These are phyloP conservation scores for Oscheius sp. DNA, from an alignment of 2,888 invertebrate species.

Conservation along the genomic window DNA sequence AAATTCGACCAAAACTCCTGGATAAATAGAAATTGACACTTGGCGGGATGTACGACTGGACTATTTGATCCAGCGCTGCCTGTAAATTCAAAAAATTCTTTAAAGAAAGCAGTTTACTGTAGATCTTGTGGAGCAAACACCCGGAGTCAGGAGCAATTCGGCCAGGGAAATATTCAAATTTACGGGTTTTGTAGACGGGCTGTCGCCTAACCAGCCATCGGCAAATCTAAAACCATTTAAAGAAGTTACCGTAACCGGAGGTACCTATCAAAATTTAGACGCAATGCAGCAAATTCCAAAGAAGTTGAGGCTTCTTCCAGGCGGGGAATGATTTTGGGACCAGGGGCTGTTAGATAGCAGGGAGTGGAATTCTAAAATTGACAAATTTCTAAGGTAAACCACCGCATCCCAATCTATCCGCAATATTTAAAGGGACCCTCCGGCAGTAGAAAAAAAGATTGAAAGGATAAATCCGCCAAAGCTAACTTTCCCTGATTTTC, in stretches of 20 bases:
- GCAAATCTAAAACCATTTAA: not conserved
- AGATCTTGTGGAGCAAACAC: not conserved
- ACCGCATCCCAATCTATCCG: too few species aligned
- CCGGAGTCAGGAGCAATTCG: not conserved
- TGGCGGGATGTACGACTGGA: not conserved
- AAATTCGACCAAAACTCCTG: not conserved
- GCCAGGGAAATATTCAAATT: not conserved
- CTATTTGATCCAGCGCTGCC: not conserved
- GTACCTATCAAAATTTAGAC: not conserved
- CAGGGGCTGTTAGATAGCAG: not conserved
- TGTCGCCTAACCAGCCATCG: not conserved
- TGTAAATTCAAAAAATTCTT: not conserved
- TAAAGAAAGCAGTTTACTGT: not conserved
- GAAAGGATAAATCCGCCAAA: too few species aligned
- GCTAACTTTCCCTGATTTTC: too few species aligned
- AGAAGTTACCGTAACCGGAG: not conserved
- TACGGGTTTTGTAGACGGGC: not conserved
- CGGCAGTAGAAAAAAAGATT: too few species aligned
- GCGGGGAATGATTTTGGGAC: not conserved
- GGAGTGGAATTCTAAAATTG: not conserved
- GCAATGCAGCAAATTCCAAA: not conserved
- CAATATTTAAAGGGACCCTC: too few species aligned
- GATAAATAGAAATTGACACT: not conserved
- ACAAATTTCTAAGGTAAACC: too few species aligned
- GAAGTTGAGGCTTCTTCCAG: not conserved